Base-by-base conservation (phyloP, 1,140 invertebrate species). In the Daktulosphaira vitifoliae region DNA sequence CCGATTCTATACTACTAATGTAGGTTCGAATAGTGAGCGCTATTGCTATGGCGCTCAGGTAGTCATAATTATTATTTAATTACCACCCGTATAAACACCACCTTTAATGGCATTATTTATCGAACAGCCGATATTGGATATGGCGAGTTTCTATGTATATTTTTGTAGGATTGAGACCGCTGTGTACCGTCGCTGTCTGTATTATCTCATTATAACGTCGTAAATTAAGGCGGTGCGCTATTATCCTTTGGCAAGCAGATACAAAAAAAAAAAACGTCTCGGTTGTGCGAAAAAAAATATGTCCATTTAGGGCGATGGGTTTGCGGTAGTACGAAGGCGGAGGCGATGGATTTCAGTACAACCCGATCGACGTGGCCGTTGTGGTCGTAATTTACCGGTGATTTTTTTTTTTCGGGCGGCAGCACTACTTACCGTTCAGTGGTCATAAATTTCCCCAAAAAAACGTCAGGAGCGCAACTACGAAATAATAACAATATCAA, bases 141-240 rank as follows among this genome's bases (percentile, higher is more conserved):
- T 11, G 29, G 29, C 11, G 29, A 11, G 29, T 33, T 33, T 33
- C 29, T 11, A 33, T 33, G n/a, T n/a, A n/a, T n/a, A n/a, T n/a
- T n/a, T n/a, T n/a, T n/a, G n/a, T n/a, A n/a, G n/a, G n/a, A n/a
- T 33, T 33, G 5, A 11, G 29, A 33, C 11, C 5, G 29, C 29
- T 5, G 29, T 33, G 29, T 33, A 38, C 29, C 18, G 33, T n/a
- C 16, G 11, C 15, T 37, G 37, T 37, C 20, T 38, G 20, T 54
- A 29, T 38, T 54, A 56, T 26, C 53, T 56, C 53, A 56, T 56
- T 56, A 56, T 42, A 56, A 56, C 37, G 37, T 56, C 53, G 53
- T 56, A 56, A 56, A 56, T 56, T 39, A 38, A 37, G 16, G 50
- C 16, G 16, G n/a, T 7, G 9, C 22, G 18, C 50, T n/a, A 52